Conservation (phyloP, 2,888 invertebrate genomes). For the Nymphalis c-album region DNA sequence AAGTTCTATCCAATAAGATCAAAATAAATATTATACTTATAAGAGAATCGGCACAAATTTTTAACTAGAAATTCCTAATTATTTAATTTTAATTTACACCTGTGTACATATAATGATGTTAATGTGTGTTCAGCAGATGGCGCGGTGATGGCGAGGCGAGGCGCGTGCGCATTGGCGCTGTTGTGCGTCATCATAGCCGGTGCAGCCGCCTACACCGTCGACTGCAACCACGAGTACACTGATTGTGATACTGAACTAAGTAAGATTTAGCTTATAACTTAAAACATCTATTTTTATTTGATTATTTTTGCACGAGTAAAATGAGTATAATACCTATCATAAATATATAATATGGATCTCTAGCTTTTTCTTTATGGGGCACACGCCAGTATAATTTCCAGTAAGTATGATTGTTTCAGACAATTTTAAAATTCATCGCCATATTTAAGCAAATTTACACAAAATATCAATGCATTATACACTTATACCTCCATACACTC, state of each 20-base stretch:
- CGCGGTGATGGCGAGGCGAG: conserved; percentile 45
- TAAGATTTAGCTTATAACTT: conserved; percentile 45
- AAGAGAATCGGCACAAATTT: neutral
- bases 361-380: too few species aligned
- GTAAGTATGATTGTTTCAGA: too few species aligned
- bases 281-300: too few species aligned
- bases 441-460: too few species aligned
- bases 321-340: too few species aligned
- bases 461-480: too few species aligned
- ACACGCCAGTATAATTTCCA: too few species aligned
- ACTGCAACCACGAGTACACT: conserved; percentile 76
- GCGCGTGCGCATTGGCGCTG: conserved; percentile 62
- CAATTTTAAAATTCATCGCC: too few species aligned
- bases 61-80: neutral
- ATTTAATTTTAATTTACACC: neutral
- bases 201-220: conserved; percentile 68
- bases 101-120: conserved; percentile 18
- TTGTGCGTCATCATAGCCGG: conserved; percentile 53
- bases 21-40: neutral
- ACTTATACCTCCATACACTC: too few species aligned
- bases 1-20: too few species aligned
- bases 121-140: conserved; percentile 58
- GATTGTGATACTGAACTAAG: conserved; percentile 74
- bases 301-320: too few species aligned
- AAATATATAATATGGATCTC: too few species aligned